Evolutionary conservation across 2,113 vertebrate genomes (phyloP).

Genomic region (Osmerus mordax): DNA sequence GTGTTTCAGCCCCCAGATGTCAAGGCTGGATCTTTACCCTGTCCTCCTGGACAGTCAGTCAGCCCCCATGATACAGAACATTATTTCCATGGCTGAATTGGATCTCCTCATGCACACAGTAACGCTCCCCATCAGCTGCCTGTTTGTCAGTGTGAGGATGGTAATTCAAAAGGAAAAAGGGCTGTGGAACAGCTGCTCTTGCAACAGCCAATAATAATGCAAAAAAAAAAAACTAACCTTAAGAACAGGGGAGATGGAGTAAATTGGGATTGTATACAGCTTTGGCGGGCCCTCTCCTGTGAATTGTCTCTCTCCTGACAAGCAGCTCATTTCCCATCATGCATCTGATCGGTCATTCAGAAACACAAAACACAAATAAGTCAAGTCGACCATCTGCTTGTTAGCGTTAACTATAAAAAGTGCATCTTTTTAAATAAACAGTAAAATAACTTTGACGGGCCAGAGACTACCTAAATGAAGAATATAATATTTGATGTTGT

Average conservation of each 20-base stretch:
- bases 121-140: conserved; percentile 63
- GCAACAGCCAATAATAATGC: conserved; percentile 77
- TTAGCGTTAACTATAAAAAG: conserved; percentile 97
- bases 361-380: conserved; percentile 99
- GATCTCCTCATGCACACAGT: conserved; percentile 69
- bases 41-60: conserved; percentile 23
- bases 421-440: conserved; percentile 99
- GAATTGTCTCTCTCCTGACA: conserved; percentile 93
- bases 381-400: conserved; percentile 99
- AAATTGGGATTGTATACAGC: conserved; percentile 68
- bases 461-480: conserved; percentile 95
- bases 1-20: neutral
- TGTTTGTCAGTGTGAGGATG: conserved; percentile 71
- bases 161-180: conserved; percentile 70
- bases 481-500: conserved; percentile 96
- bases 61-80: conserved; percentile 55
- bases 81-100: conserved; percentile 68
- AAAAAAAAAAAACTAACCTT: conserved; percentile 61
- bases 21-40: conserved; percentile 26
- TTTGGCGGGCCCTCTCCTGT: conserved; percentile 79
- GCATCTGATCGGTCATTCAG: conserved; percentile 99
- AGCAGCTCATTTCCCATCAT: conserved; percentile 99
- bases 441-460: conserved; percentile 96
- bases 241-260: conserved; percentile 64
- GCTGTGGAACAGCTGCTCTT: conserved; percentile 77